phyloP scores from a whole-genome alignment of 1,140 invertebrate genomes.

The Drosophila persimilis region DNA sequence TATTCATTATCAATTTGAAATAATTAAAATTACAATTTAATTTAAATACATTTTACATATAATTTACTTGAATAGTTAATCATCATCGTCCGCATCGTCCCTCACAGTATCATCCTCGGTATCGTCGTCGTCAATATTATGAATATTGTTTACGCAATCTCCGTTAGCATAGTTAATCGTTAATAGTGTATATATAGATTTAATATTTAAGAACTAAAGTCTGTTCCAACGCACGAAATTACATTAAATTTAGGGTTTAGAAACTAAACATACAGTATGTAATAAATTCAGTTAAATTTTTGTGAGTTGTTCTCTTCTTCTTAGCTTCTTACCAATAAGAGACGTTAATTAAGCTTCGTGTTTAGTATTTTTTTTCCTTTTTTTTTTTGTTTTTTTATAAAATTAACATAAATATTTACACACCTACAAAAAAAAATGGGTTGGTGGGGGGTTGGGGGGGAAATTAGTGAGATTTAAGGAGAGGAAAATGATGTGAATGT shows the following conservation, averaged over 20 bases:
- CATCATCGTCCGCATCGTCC: constrained; percentile 21
- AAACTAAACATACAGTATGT: constrained; percentile 77
- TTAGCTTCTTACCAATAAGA: constrained; percentile 19
- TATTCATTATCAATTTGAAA: constrained; percentile 79
- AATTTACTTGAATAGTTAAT: constrained; percentile 68
- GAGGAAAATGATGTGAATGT: constrained; percentile 49
- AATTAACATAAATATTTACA: constrained; percentile 79
- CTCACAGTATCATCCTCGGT: constrained; percentile 23
- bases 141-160: constrained; percentile 45
- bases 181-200: constrained; percentile 43
- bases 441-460: not conserved
- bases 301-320: constrained; percentile 30
- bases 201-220: constrained; percentile 55
- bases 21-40: constrained; percentile 81
- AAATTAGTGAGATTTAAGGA: constrained; percentile 3
- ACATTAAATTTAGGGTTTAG: constrained; percentile 56
- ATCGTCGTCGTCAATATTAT: constrained; percentile 40
- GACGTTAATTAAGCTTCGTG: constrained; percentile 34
- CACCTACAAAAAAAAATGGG: constrained; percentile 44
- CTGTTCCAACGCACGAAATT: constrained; percentile 66
- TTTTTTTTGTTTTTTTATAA: constrained; percentile 8
- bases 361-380: constrained; percentile 15
- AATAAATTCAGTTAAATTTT: constrained; percentile 73
- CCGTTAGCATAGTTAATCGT: constrained; percentile 46
- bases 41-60: constrained; percentile 79